A percentile compares a stretch with the other conserved stretches of the same genome.
phyloP scores from a whole-genome alignment of 2,888 invertebrate species.

The Cephus spinipes region DNA sequence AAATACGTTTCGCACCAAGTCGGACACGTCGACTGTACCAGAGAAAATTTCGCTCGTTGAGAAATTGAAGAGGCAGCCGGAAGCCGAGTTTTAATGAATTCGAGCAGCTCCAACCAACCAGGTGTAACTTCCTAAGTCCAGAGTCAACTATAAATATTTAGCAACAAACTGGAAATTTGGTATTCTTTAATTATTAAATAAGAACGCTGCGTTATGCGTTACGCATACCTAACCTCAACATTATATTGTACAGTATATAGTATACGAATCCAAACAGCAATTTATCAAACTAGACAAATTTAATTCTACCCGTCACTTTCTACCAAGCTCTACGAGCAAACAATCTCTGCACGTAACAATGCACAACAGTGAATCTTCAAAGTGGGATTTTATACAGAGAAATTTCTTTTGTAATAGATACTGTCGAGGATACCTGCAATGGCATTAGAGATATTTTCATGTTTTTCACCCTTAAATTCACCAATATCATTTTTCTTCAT shows the following conservation, averaged over 20 bases:
- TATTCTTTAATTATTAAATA: neutral
- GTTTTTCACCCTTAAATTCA: neutral
- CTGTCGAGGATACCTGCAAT: neutral
- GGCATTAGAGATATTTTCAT: neutral
- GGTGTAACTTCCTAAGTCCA: neutral
- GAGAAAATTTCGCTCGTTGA: conserved; percentile 12
- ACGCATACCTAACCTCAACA: neutral
- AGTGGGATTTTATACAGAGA: neutral
- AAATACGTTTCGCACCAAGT: neutral
- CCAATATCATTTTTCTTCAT: neutral
- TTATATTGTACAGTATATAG: neutral
- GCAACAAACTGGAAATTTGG: neutral
- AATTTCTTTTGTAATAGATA: neutral
- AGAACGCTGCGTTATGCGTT: neutral
- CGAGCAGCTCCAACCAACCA: conserved; percentile 1
- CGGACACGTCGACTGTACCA: neutral
- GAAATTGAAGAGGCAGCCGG: conserved; percentile 30
- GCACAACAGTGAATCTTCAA: neutral
- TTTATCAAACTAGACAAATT: neutral
- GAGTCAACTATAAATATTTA: neutral
- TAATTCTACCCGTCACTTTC: neutral
- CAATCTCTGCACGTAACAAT: neutral
- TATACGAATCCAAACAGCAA: neutral
- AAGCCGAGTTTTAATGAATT: conserved; percentile 39
- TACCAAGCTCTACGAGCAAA: neutral